Conservation (phyloP, 2,888 invertebrate genomes). For the Phorcus lineatus region DNA sequence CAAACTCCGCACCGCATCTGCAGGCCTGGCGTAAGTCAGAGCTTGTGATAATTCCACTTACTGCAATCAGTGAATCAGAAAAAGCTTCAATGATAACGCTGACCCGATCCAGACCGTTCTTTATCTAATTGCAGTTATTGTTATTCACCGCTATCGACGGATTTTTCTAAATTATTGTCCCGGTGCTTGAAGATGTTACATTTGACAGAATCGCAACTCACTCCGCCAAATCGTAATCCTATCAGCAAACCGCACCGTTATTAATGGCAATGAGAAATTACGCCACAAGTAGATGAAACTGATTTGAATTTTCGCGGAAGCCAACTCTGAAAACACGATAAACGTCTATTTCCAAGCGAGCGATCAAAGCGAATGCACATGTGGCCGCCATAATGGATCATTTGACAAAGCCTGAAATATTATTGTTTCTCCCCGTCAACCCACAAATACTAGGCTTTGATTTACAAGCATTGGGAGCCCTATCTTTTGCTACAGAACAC, state of each 20-base stretch:
- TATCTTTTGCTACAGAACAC: constrained; percentile 41
- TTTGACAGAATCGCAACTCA: neutral
- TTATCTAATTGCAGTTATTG: constrained; percentile 24
- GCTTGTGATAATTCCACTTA: neutral
- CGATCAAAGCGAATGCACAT: constrained; percentile 26
- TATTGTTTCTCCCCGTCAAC: constrained; percentile 38
- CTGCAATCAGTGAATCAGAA: constrained; percentile 4
- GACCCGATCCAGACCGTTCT: neutral
- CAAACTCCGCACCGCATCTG: neutral
- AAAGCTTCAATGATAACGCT: constrained; percentile 1
- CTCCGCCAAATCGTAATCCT: constrained; percentile 15
- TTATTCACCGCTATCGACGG: constrained; percentile 11
- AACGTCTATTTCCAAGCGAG: constrained; percentile 22
- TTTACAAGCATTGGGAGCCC: constrained; percentile 33
- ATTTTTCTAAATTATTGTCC: constrained; percentile 22
- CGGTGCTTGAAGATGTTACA: neutral
- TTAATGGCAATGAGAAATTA: constrained; percentile 22
- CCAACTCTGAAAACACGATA: constrained; percentile 27
- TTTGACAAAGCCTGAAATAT: constrained; percentile 46
- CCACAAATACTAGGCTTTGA: constrained; percentile 30
- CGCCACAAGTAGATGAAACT: constrained; percentile 1
- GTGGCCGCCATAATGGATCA: constrained; percentile 37
- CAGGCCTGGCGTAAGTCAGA: neutral
- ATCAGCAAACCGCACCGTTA: constrained; percentile 10
- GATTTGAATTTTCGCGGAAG: constrained; percentile 21